A percentile compares a stretch with the other conserved stretches of the same genome.
Evolutionary conservation across 2,888 invertebrate genomes (phyloP).

Genomic region (Drosophila pegasa): DNA sequence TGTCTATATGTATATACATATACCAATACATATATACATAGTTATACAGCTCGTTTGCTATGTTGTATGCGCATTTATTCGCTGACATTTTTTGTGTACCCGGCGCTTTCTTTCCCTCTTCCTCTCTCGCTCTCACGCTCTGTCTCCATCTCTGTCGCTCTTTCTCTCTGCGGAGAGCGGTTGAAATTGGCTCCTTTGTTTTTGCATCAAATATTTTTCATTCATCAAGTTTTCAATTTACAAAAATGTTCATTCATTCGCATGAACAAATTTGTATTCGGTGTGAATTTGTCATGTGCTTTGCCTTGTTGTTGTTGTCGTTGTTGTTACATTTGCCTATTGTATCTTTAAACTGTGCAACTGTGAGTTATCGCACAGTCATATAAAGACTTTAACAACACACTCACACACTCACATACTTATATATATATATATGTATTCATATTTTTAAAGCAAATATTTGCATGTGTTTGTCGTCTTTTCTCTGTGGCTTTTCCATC

Average conservation of each 20-base stretch:
- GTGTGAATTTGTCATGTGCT: constrained; percentile 81
- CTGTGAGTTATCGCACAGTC: constrained; percentile 45
- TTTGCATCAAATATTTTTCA: constrained; percentile 82
- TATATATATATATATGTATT: constrained; percentile 9
- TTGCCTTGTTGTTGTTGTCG: constrained; percentile 38
- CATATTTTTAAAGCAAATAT: constrained; percentile 22
- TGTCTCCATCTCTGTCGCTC: background rate
- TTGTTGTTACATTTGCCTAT: constrained; percentile 21
- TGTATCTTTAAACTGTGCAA: constrained; percentile 25
- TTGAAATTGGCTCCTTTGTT: constrained; percentile 74
- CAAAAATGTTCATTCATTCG: constrained; percentile 79
- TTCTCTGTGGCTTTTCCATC: constrained; percentile 55
- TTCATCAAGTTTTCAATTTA: constrained; percentile 83
- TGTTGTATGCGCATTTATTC: constrained; percentile 55
- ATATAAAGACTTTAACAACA: constrained; percentile 21
- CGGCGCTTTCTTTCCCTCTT: background rate
- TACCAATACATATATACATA: background rate
- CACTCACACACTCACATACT: background rate
- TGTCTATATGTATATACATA: background rate
- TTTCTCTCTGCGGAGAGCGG: background rate
- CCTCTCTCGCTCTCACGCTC: background rate
- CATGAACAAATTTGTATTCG: constrained; percentile 80
- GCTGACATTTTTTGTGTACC: constrained; percentile 50
- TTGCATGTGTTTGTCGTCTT: constrained; percentile 11
- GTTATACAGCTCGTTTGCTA: constrained; percentile 8